Conservation (phyloP, 2,113 vertebrate species). For the Arothron firmamentum region DNA sequence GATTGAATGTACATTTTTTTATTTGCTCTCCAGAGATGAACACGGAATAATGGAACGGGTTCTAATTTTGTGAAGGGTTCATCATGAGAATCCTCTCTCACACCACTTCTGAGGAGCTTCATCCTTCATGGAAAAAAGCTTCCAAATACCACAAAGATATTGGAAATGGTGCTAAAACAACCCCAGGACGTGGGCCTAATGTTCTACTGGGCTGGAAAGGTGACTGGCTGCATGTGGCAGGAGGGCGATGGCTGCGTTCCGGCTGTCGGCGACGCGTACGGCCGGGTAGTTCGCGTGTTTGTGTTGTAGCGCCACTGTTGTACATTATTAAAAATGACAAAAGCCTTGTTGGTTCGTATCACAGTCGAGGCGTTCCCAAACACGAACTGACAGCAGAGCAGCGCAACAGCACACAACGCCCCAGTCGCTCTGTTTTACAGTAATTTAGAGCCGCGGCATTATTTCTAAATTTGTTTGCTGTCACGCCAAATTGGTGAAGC, state of each 20-base stretch:
- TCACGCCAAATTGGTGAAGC: no score
- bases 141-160: conserved; percentile 15
- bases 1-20: no score
- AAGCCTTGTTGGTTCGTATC: conserved; percentile 44
- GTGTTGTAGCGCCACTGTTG: conserved; percentile 14
- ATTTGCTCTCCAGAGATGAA: no score
- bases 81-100: no score
- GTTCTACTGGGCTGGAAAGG: no score
- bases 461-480: no score
- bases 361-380: conserved; percentile 25
- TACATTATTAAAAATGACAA: conserved; percentile 61
- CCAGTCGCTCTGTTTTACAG: conserved; percentile 11
- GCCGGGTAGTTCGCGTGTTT: conserved; percentile 19
- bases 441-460: conserved; percentile 56
- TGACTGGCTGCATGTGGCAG: conserved; percentile 9
- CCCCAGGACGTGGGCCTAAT: no score
- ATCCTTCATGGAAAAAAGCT: conserved; percentile 35
- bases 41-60: conserved; percentile 12
- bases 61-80: no score
- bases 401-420: background rate
- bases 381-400: conserved; percentile 24
- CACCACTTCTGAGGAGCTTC: conserved; percentile 24
- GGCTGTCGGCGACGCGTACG: conserved; percentile 12
- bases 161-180: conserved; percentile 11
- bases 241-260: conserved; percentile 35